Conservation (phyloP, 2,888 invertebrate genomes). For the Iphiclides podalirius region DNA sequence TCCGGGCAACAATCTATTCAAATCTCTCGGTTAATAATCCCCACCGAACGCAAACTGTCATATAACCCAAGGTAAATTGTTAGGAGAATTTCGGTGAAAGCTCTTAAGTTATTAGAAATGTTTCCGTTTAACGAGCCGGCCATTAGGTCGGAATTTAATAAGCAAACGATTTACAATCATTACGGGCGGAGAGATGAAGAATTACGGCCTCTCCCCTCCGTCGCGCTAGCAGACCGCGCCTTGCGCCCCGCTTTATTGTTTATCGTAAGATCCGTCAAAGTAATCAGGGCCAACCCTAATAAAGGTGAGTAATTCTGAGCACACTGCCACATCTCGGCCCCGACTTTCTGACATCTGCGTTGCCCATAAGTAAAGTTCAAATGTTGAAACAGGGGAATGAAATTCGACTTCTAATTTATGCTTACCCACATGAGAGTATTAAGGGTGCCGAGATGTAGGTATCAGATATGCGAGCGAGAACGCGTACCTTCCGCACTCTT, state of each 20-base stretch:
- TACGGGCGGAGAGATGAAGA: constrained; percentile 17
- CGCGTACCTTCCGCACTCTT: constrained; percentile 46
- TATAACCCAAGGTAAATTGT: background rate
- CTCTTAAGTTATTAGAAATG: constrained; percentile 18
- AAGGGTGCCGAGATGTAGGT: constrained; percentile 40
- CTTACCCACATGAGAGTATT: constrained; percentile 50
- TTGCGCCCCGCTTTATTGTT: constrained; percentile 22
- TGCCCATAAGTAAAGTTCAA: constrained; percentile 52
- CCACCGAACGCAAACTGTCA: no score
- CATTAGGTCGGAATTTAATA: constrained; percentile 21
- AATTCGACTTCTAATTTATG: constrained; percentile 62
- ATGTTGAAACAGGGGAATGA: constrained; percentile 57
- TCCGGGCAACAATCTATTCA: no score
- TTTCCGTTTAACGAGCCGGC: constrained; percentile 21
- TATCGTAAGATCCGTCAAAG: constrained; percentile 23
- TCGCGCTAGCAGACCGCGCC: no score
- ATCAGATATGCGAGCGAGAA: constrained; percentile 37
- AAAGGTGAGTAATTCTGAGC: constrained; percentile 33
- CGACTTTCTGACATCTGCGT: constrained; percentile 39
- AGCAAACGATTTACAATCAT: constrained; percentile 24
- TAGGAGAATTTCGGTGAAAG: constrained; percentile 1
- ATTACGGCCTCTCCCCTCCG: constrained; percentile 16
- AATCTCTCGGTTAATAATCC: no score
- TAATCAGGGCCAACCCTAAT: constrained; percentile 24
- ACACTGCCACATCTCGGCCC: constrained; percentile 32